These are phyloP conservation scores for Dermatemys mawii DNA, from an alignment of 2,113 vertebrate genomes.

Conservation along the genomic window DNA sequence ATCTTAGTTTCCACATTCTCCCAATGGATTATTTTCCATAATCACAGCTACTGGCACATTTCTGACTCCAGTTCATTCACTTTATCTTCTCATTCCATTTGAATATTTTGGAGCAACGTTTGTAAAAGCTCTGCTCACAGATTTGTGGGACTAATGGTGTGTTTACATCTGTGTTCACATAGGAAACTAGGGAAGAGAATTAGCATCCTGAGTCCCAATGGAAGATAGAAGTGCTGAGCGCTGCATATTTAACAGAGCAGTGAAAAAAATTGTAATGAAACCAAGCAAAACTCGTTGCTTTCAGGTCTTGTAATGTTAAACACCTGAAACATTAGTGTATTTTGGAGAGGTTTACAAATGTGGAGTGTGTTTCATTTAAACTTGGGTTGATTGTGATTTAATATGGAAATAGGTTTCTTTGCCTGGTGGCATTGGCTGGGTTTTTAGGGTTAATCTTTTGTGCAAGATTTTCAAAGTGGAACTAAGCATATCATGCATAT, in stretches of 20 bases:
- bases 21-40: neutral
- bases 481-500: neutral
- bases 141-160: neutral
- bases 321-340: neutral
- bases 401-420: accelerated
- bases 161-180: neutral
- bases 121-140: neutral
- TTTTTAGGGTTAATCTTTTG: neutral
- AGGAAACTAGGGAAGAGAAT: neutral
- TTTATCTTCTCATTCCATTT: neutral
- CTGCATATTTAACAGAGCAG: accelerated
- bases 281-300: neutral
- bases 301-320: neutral
- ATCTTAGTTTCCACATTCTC: neutral
- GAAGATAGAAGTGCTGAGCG: accelerated
- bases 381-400: neutral
- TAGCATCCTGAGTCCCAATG: neutral
- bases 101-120: neutral
- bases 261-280: accelerated
- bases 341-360: neutral
- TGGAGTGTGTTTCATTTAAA: neutral
- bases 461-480: neutral
- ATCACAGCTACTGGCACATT: neutral
- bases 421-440: too few species aligned
- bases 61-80: neutral